Percentiles rank a stretch among this genome's conserved stretches.
These are phyloP conservation scores for Argentina silus DNA, from an alignment of 2,797 vertebrate species.

Conservation along the genomic window DNA sequence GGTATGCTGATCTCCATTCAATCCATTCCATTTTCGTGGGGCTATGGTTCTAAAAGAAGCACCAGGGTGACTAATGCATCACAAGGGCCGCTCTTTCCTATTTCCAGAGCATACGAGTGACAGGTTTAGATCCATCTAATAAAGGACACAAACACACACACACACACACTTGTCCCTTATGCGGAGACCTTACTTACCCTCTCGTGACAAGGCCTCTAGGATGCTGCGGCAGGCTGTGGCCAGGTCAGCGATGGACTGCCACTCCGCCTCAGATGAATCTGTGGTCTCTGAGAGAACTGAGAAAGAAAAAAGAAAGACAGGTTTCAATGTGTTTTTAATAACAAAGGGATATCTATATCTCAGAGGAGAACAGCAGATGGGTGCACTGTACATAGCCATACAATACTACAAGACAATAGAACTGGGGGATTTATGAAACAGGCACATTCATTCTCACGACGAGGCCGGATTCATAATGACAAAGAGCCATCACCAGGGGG, in stretches of 20 bases:
- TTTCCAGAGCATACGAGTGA: no score
- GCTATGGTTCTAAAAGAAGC: no score
- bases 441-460: background rate
- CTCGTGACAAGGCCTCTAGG: slow-evolving; percentile 86
- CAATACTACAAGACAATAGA: slow-evolving; percentile 10
- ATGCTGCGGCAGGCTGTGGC: slow-evolving; percentile 88
- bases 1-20: no score
- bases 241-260: slow-evolving; percentile 90
- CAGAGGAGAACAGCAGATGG: background rate
- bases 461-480: slow-evolving; percentile 36
- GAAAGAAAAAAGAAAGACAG: background rate
- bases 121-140: background rate
- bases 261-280: slow-evolving; percentile 87
- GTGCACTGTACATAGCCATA: background rate
- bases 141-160: background rate
- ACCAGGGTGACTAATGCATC: no score
- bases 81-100: no score
- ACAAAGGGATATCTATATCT: slow-evolving; percentile 8
- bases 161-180: background rate
- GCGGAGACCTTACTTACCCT: slow-evolving; percentile 75
- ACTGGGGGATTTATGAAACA: slow-evolving; percentile 12
- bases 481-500: slow-evolving; percentile 60
- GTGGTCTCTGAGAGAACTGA: slow-evolving; percentile 85
- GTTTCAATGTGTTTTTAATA: slow-evolving; percentile 7
- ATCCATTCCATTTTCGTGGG: no score